Evolutionary conservation across 2,113 vertebrate species (phyloP), one percentile per base, ranked within the genome.

Genomic region (Aspiorhynchus laticeps): DNA sequence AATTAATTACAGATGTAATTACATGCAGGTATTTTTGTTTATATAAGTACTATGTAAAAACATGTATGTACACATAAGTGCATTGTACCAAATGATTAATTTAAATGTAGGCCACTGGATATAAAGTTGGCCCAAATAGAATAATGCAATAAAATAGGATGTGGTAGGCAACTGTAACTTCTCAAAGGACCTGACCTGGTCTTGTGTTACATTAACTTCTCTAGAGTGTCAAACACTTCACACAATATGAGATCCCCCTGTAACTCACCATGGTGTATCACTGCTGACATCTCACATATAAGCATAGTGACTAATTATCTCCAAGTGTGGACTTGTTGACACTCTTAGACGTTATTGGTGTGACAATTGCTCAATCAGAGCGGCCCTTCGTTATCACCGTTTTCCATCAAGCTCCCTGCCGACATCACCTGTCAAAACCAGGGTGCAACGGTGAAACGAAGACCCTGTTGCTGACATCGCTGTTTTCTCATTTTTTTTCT

Each of bases 381-480:
- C 88, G 89, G 93, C 93, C 92, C 94, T 79, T 93, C 85, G 93
- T 94, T 96, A 94, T 94, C 94, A 93, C 94, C 93, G 91, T 93
- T 92, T 93, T 91, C 93, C 92, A 93, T 94, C 93, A 93, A 91
- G 91, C 93, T 93, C 94, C 93, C 91, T 46, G 91, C 93, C 94
- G 93, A 90, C 89, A 92, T 94, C 96, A 97, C 96, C 96, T 97
- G 96, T 96, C 94, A 95, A 96, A 96, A 95, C 95, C 92, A 92
- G 96, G 96, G 95, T 88, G 95, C 96, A 94, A 92, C 92, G 95
- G 94, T 95, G 90, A 95, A 96, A 95, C 92, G 94, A 94, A 95
- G 94, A 92, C 95, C 95, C 95, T 83, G 95, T 94, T 97, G 97
- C 96, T 99, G 97, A 98, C 96, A 94, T 95, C 95, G 97, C 96